Evolutionary conservation across 35 echinoderm and acorn worm genomes (phyloP).

Genomic region (Ophiothrix spiculata): DNA sequence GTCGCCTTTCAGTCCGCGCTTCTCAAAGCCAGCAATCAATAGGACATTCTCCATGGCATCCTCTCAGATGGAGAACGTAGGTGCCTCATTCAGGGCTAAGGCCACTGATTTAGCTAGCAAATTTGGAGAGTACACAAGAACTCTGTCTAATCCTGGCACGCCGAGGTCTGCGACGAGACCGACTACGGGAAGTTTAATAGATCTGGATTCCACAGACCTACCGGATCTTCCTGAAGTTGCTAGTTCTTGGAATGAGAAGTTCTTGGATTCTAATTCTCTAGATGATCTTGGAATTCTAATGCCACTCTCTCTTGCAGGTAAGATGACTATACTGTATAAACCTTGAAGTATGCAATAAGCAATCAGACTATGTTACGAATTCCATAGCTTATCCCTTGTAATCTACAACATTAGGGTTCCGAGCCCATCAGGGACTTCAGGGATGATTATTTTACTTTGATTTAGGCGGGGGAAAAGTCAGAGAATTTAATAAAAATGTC

Average conservation of each 20-base stretch:
- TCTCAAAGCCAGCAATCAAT: constrained; percentile 69
- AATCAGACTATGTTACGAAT: too few species aligned
- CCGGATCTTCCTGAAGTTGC: constrained; percentile 24
- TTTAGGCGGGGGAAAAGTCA: too few species aligned
- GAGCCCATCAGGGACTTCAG: too few species aligned
- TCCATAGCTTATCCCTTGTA: too few species aligned
- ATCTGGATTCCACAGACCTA: constrained; percentile 39
- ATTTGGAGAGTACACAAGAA: constrained; percentile 75
- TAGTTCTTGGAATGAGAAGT: constrained; percentile 35
- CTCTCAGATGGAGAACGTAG: constrained; percentile 68
- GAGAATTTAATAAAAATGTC: too few species aligned
- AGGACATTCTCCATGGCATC: constrained; percentile 71
- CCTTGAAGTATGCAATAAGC: too few species aligned
- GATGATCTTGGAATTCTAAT: constrained; percentile 82
- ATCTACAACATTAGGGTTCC: too few species aligned
- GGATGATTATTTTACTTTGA: too few species aligned
- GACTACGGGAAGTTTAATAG: constrained; percentile 55
- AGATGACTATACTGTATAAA: too few species aligned
- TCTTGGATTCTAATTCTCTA: constrained; percentile 42
- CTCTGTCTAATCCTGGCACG: constrained; percentile 39
- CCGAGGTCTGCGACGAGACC: constrained; percentile 17
- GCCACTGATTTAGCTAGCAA: constrained; percentile 62
- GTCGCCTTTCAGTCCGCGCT: constrained; percentile 66
- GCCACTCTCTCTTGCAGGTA: constrained; percentile 44
- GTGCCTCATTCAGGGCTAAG: constrained; percentile 41